Evolutionary conservation across 2,888 invertebrate species (phyloP).

Genomic region (Invenusta paracnida): DNA sequence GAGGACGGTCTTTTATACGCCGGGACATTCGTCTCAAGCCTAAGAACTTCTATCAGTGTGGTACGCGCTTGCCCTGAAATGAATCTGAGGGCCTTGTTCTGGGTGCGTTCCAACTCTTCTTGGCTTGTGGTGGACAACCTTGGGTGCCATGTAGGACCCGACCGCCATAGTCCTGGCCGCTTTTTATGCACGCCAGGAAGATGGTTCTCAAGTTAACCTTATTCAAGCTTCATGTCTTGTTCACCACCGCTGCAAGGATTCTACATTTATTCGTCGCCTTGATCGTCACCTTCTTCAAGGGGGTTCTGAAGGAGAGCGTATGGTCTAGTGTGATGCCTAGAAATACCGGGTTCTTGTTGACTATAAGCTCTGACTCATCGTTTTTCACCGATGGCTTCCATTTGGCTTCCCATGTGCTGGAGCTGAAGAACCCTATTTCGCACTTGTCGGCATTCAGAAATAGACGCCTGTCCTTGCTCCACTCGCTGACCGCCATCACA

Average conservation of each 20-base stretch:
- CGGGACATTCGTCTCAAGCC: background rate
- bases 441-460: background rate
- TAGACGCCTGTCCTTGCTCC: background rate
- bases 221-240: background rate
- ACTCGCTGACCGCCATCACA: background rate
- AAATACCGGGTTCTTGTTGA: background rate
- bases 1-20: background rate
- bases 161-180: background rate
- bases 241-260: background rate
- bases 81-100: background rate
- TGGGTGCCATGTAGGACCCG: too few relatives aligned
- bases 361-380: background rate
- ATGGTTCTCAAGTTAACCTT: background rate
- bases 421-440: background rate
- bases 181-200: background rate
- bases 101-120: background rate
- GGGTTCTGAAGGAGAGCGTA: background rate
- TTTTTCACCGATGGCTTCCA: background rate
- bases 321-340: background rate
- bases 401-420: background rate
- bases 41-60: background rate
- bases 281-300: background rate
- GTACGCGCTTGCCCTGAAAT: background rate
- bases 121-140: too few relatives aligned
- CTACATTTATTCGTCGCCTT: background rate